phyloP scores from a whole-genome alignment of 2,797 vertebrate genomes.

The Dipus sagitta region DNA sequence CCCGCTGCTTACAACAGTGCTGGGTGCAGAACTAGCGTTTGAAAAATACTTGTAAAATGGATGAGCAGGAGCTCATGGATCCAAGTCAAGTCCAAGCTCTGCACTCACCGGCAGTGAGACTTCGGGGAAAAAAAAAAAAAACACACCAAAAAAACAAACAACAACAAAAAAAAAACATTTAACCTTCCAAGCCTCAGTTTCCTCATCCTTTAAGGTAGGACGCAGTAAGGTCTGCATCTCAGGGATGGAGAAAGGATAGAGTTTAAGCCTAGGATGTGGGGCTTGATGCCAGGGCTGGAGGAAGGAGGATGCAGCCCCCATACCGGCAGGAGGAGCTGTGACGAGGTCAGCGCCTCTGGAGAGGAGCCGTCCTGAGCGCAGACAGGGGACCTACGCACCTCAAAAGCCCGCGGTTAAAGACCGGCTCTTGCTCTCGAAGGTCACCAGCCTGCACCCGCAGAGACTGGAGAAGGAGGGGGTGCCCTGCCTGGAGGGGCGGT shows the following conservation, averaged over 20 bases:
- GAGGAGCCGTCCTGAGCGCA: not conserved
- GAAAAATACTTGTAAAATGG: not conserved
- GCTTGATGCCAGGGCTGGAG: not conserved
- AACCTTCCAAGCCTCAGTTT: not conserved
- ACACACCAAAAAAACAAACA: too few relatives aligned
- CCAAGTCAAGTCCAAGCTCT: not conserved
- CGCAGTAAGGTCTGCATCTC: not conserved
- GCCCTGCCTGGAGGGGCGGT: not conserved
- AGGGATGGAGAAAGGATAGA: not conserved
- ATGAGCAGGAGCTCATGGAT: not conserved
- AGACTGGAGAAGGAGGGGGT: not conserved
- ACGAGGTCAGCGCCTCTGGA: not conserved
- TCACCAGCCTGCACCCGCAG: not conserved
- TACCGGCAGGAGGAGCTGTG: not conserved
- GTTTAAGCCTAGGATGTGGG: not conserved
- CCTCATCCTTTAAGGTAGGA: not conserved
- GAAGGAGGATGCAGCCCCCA: not conserved
- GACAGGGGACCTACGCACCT: not conserved
- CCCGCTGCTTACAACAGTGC: not conserved
- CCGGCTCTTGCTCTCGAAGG: not conserved
- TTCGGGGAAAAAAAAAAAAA: accelerated
- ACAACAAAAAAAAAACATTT: not conserved
- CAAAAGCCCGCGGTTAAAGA: not conserved
- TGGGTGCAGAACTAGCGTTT: not conserved
- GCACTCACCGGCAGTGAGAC: not conserved